Evolutionary conservation across 2,888 invertebrate genomes (phyloP).

Genomic region (Polydrusus cervinus): DNA sequence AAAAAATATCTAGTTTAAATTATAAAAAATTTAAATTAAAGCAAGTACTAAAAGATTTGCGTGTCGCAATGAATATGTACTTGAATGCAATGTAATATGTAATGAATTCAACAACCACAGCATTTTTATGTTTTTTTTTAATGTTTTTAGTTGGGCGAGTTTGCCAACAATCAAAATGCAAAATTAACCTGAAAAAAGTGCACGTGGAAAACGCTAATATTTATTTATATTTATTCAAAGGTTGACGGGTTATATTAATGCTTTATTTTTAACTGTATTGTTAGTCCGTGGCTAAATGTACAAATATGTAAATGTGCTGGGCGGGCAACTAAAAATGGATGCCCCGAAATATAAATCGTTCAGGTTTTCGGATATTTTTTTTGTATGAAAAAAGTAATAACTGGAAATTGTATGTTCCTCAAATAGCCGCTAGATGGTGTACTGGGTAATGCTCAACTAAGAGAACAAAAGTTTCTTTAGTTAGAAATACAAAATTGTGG

Average conservation of each 20-base stretch:
- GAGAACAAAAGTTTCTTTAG: too few relatives aligned
- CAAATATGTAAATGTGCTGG: background rate
- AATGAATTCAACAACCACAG: background rate
- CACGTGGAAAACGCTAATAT: constrained; percentile 26
- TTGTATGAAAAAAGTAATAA: too few relatives aligned
- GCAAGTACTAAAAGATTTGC: background rate
- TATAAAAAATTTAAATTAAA: background rate
- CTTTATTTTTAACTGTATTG: constrained; percentile 20
- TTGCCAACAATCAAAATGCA: constrained; percentile 26
- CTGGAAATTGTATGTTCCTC: too few relatives aligned
- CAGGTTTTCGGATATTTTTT: too few relatives aligned
- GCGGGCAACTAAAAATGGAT: too few relatives aligned
- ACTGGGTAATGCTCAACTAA: too few relatives aligned
- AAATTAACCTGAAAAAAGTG: constrained; percentile 25
- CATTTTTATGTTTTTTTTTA: constrained; percentile 8
- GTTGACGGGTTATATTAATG: constrained; percentile 6
- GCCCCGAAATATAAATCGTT: too few relatives aligned
- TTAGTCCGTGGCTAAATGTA: constrained; percentile 4
- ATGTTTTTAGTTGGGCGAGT: constrained; percentile 6
- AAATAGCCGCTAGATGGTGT: too few relatives aligned
- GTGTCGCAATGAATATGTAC: background rate
- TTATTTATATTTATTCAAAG: constrained; percentile 17
- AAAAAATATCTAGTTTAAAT: too few relatives aligned
- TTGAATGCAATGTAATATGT: background rate
- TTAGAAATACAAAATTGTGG: too few relatives aligned